These are phyloP conservation scores for Cyanistes caeruleus DNA, from an alignment of 2,113 vertebrate species.

Conservation along the genomic window DNA sequence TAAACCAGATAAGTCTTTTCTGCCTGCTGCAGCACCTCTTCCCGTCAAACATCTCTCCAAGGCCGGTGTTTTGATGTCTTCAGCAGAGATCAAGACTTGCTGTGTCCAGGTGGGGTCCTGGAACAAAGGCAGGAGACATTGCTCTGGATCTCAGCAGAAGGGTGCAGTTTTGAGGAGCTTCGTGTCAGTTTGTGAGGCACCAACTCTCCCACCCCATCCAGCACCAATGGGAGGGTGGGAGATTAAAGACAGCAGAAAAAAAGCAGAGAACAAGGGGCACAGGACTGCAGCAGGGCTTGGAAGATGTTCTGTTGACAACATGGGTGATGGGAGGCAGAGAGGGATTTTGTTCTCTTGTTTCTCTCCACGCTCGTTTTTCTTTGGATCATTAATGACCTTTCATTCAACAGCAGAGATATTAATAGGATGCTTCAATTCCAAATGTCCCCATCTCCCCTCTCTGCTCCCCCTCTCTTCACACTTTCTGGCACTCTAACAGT, in stretches of 20 bases:
- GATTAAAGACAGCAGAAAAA: not conserved
- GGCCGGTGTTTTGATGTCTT: not conserved
- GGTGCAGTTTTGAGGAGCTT: not conserved
- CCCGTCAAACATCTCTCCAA: not conserved
- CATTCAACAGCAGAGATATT: slow-evolving; percentile 10
- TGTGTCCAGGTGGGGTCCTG: not conserved
- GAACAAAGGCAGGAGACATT: not conserved
- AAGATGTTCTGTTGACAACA: not conserved
- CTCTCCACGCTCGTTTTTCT: not conserved
- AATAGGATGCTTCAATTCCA: slow-evolving; percentile 36
- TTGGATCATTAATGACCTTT: slow-evolving; percentile 14
- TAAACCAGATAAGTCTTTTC: not conserved
- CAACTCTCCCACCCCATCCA: not conserved
- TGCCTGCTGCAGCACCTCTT: not conserved
- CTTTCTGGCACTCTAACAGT: slow-evolving; percentile 17
- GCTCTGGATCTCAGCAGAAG: not conserved
- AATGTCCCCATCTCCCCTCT: slow-evolving; percentile 20
- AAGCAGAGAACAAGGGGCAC: not conserved
- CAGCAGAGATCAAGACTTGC: not conserved
- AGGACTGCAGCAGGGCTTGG: not conserved
- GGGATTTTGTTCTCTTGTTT: not conserved
- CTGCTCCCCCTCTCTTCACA: not conserved
- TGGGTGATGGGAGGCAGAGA: not conserved
- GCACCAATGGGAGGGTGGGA: rapidly evolving
- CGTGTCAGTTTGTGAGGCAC: rapidly evolving